A percentile compares a stretch with the other conserved stretches of the same genome.
Evolutionary conservation across 1,140 invertebrate genomes (phyloP).

Genomic region (Drosophila pallidifrons): DNA sequence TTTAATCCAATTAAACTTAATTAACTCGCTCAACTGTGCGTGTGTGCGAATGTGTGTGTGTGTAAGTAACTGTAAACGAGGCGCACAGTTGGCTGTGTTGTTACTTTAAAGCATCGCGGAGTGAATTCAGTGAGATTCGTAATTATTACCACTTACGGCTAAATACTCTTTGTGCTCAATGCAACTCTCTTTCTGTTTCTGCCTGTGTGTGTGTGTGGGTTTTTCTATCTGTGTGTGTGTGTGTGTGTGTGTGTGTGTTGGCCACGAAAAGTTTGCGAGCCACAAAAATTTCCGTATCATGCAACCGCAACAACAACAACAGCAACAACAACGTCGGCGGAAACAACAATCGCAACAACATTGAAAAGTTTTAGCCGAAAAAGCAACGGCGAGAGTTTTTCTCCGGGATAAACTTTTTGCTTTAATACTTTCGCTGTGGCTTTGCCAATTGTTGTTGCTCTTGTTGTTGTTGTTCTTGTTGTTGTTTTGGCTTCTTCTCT

Average conservation of each 20-base stretch:
- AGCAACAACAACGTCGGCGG: constrained; percentile 14
- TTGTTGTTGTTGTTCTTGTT: constrained; percentile 17
- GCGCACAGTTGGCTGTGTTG: too few relatives aligned
- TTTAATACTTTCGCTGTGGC: constrained; percentile 61
- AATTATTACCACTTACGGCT: constrained; percentile 84
- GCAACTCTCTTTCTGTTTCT: constrained; percentile 9
- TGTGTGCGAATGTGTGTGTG: neutral
- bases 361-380: constrained; percentile 65
- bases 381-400: constrained; percentile 32
- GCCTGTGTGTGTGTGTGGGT: constrained; percentile 25
- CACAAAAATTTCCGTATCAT: constrained; percentile 72
- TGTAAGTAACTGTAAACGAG: constrained; percentile 53
- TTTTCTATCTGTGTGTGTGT: too few relatives aligned
- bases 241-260: constrained; percentile 16
- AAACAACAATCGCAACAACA: constrained; percentile 34
- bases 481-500: constrained; percentile 12
- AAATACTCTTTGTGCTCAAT: constrained; percentile 62
- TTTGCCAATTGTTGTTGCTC: constrained; percentile 11
- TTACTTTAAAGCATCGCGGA: neutral
- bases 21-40: constrained; percentile 51
- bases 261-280: constrained; percentile 46
- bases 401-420: constrained; percentile 64
- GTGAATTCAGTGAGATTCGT: constrained; percentile 54
- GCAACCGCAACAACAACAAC: constrained; percentile 54
- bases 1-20: constrained; percentile 82